Evolutionary conservation across 1,140 invertebrate species (phyloP), one percentile per base, ranked within the genome.

Genomic region (Maniola jurtina): DNA sequence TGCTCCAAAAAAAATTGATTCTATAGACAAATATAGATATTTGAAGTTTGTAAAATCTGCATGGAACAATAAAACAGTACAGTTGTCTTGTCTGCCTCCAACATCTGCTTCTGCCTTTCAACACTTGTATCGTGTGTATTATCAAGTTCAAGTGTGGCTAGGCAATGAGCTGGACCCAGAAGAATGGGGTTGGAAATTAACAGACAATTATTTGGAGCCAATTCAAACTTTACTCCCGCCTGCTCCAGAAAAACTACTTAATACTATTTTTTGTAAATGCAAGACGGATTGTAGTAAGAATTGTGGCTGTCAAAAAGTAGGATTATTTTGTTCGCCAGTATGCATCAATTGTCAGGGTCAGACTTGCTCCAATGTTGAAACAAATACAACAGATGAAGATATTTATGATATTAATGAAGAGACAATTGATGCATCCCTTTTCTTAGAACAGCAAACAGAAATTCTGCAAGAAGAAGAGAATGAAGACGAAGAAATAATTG

Each of bases 1-100:
- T 75, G 77, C 77, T 76, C 76, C 78, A 63, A 78, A 83, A 80
- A 81, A 83, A 77, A 73, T 38, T 73, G 58, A 61, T 15, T 79
- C 70, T 45, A 61, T 76, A 69, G 74, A 83, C 70, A 79, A 73
- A 61, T 66, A 76, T 81, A 82, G 64, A 38, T 64, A 72, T 68
- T 9, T 57, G n/a, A n/a, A n/a, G n/a, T 81, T 83, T 47, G 79
- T 73, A 6, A 80, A 75, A 81, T 71, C 72, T 69, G 76, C 74
- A 0, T 35, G 62, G 52, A 78, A 69, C 33, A 81, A 80, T 48
- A 81, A 80, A 66, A 59, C 64, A 76, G 72, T 77, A 25, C 70
- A 80, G 60, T 68, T 76, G 75, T 42, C 72, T 66, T 75, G 60
- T 81, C 73, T 79, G 75, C 76, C 80, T 78, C 73, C 76, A 77